Base-by-base conservation (phyloP, 2,888 invertebrate species). In the Zonitis immaculata region DNA sequence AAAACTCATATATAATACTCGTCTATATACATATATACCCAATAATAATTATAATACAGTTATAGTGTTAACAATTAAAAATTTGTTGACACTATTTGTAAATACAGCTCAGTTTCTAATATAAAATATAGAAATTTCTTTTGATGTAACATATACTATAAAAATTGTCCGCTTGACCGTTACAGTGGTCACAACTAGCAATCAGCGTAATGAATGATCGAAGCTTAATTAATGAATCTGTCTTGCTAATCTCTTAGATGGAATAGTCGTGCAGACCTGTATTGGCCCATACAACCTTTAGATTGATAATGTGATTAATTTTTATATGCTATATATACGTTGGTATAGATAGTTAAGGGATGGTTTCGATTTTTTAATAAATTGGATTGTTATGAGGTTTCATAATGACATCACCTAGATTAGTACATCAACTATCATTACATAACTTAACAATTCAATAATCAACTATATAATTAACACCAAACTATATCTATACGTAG, bases 221-320 rank as follows among this genome's bases (percentile, higher is more conserved):
- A 68, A 68, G 69, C 74, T 76, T 75, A 76, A 75, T 76, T 76
- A 76, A 76, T 76, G 76, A 76, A 76, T 76, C 76, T 75, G 76
- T 76, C 75, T 75, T 75, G 75, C 76, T 76, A 76, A 76, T 76
- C 76, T 76, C 73, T 73, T 75, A 75, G 76, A 76, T 74, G 75
- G 75, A 75, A 71, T 66, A 70, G 70, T 70, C 72, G 72, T 68
- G 70, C 70, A 61, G 68, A 66, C 68, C 67, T 66, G 70, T 67
- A 70, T 68, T 72, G 71, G 70, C 69, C 69, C 69, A 71, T 70
- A 69, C 62, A 73, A 69, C 65, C 68, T 70, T 69, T 70, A 69
- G 73, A 74, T 75, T 75, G 74, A 74, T 76, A 76, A 76, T 74
- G 75, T 75, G 75, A 76, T 76, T 76, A 76, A 76, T 76, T 76